Conservation (phyloP, 64 coral and sea anemone species). For the Montipora foliosa region DNA sequence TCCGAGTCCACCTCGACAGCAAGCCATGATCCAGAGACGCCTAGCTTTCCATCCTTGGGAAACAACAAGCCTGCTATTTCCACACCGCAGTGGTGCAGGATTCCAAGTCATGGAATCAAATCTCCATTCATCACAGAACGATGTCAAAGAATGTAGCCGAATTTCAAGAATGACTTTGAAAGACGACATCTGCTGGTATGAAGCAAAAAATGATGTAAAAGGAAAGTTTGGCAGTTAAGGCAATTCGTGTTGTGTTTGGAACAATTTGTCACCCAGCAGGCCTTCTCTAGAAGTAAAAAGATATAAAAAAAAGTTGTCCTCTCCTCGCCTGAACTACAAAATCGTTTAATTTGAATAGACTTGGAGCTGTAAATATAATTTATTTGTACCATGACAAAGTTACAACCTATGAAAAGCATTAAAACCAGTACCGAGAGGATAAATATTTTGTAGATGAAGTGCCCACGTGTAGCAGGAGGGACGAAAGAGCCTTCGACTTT, state of each 20-base stretch:
- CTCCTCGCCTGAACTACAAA: neutral
- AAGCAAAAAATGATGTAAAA: neutral
- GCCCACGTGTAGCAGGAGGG: no score
- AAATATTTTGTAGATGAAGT: neutral
- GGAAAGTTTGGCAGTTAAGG: neutral
- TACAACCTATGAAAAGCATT: neutral
- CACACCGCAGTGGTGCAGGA: neutral
- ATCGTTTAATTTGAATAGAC: neutral
- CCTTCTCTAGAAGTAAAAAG: neutral
- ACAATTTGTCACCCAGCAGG: neutral
- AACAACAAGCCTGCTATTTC: conserved; percentile 11
- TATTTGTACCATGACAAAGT: conserved; percentile 20
- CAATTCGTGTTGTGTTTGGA: neutral
- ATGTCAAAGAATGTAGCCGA: conserved; percentile 30
- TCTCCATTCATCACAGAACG: conserved; percentile 33
- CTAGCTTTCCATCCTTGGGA: neutral
- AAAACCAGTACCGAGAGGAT: neutral
- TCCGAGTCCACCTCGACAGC: neutral
- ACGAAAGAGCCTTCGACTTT: neutral
- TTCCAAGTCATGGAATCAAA: neutral
- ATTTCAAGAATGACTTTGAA: neutral
- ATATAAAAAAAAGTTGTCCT: neutral
- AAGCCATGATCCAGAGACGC: neutral
- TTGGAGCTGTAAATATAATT: conserved; percentile 49
- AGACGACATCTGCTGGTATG: neutral